These are phyloP conservation scores for Sebastes wilsoni DNA, from an alignment of 2,797 vertebrate genomes.

Conservation along the genomic window DNA sequence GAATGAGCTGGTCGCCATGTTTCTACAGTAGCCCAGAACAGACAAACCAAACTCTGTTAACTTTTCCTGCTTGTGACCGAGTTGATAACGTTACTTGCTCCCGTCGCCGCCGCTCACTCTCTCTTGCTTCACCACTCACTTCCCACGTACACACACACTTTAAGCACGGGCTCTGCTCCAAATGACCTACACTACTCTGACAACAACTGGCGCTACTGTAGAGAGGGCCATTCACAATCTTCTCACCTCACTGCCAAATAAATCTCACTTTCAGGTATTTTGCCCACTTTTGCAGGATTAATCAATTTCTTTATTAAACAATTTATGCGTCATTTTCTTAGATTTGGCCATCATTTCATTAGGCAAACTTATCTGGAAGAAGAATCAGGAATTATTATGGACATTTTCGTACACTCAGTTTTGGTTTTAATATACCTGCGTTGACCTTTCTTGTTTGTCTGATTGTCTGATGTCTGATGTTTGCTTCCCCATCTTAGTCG, in stretches of 20 bases:
- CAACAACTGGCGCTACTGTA: no score
- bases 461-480: no score
- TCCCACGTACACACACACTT: no score
- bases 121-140: no score
- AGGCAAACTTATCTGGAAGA: neutral
- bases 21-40: no score
- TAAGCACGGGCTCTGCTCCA: accelerated
- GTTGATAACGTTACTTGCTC: no score
- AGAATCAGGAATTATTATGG: neutral
- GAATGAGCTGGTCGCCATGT: accelerated
- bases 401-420: neutral
- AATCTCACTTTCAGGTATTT: neutral
- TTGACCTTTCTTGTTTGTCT: neutral
- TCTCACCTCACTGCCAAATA: neutral
- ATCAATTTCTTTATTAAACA: neutral
- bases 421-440: neutral
- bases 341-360: neutral
- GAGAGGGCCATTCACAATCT: no score
- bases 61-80: no score
- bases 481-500: neutral
- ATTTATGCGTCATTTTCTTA: neutral
- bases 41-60: no score
- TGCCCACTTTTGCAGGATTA: neutral
- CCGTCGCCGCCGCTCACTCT: no score
- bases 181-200: no score